These are phyloP conservation scores for Heliconius ismenius DNA, from an alignment of 2,888 invertebrate species.

Conservation along the genomic window DNA sequence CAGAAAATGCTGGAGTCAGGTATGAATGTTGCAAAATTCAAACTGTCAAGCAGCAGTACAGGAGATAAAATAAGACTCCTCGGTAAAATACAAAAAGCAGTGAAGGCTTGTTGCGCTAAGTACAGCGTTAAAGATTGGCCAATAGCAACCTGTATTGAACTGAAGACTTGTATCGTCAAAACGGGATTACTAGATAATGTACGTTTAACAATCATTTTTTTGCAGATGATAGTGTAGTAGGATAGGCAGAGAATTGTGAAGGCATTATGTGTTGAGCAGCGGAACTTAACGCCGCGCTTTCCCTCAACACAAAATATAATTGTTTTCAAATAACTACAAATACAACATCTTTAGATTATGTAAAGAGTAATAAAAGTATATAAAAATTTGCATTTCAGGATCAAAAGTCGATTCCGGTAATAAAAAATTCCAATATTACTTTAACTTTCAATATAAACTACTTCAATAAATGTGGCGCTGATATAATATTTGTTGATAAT, in stretches of 20 bases:
- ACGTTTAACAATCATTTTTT: constrained; percentile 1
- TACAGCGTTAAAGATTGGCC: constrained; percentile 55
- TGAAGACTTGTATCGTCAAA: constrained; percentile 57
- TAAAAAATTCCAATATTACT: constrained; percentile 43
- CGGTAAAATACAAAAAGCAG: constrained; percentile 48
- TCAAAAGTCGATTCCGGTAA: constrained; percentile 37
- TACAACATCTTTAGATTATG: neutral
- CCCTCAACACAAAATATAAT: no score
- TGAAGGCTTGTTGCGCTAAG: constrained; percentile 50
- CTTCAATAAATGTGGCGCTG: constrained; percentile 53
- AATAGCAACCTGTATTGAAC: constrained; percentile 54
- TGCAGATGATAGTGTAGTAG: no score
- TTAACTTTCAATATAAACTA: constrained; percentile 52
- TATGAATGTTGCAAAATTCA: constrained; percentile 69
- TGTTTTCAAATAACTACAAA: neutral
- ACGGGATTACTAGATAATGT: constrained; percentile 52
- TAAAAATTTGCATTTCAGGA: constrained; percentile 40
- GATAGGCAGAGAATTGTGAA: no score
- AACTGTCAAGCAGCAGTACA: constrained; percentile 53
- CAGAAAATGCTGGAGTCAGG: constrained; percentile 75
- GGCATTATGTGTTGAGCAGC: no score
- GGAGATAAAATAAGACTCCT: constrained; percentile 48
- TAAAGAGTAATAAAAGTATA: neutral
- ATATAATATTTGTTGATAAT: constrained; percentile 59
- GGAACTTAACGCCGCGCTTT: no score